These are phyloP conservation scores for Acanthornis magna DNA, from an alignment of 2,797 vertebrate species.

Conservation along the genomic window DNA sequence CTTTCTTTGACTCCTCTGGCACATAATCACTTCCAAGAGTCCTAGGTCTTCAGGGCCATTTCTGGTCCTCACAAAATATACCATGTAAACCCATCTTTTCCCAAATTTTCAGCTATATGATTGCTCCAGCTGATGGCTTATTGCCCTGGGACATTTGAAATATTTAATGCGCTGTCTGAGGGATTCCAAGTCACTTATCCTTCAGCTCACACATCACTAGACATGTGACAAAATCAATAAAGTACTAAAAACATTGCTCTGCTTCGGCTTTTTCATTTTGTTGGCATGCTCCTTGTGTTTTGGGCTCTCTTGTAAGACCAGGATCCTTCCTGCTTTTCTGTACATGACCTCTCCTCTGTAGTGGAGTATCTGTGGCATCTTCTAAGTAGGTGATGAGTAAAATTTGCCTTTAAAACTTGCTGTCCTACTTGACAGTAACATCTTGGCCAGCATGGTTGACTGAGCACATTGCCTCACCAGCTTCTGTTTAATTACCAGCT, in stretches of 20 bases:
- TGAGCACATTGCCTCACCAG: slow-evolving; percentile 12
- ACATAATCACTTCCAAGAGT: background rate
- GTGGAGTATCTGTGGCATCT: background rate
- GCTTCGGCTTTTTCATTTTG: background rate
- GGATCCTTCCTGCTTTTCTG: background rate
- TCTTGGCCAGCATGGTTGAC: slow-evolving; percentile 29
- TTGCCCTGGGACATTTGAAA: background rate
- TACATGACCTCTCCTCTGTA: background rate
- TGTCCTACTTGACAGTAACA: slow-evolving; percentile 24
- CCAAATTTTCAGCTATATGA: background rate
- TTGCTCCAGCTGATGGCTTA: background rate
- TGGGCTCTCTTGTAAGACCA: background rate
- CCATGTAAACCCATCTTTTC: background rate
- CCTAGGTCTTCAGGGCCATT: background rate
- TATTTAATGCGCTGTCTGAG: background rate
- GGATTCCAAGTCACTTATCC: background rate
- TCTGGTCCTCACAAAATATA: background rate
- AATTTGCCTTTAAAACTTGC: slow-evolving; percentile 21
- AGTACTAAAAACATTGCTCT: background rate
- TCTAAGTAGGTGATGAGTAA: background rate
- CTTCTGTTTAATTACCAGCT: slow-evolving; percentile 54
- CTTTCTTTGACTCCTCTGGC: background rate
- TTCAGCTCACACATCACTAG: background rate
- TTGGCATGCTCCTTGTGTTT: background rate
- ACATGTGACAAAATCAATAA: background rate